phyloP scores from a whole-genome alignment of 1,140 invertebrate species.

The Delia radicum region DNA sequence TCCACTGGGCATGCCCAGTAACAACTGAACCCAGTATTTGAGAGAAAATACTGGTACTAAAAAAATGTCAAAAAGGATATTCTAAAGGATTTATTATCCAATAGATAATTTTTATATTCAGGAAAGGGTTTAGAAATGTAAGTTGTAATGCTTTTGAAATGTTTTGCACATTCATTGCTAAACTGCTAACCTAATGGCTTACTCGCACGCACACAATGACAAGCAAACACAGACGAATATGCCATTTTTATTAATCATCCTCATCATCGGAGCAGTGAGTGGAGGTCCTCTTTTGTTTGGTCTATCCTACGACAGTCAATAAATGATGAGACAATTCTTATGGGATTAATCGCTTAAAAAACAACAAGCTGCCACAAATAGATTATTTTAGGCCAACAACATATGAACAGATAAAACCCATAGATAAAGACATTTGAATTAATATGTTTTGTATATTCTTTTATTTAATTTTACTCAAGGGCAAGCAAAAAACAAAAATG shows the following conservation, averaged over 20 bases:
- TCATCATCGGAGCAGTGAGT: not conserved
- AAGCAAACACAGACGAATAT: not conserved
- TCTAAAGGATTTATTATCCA: too few relatives aligned
- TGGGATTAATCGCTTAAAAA: not conserved
- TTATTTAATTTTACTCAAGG: not conserved
- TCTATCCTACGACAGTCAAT: not conserved
- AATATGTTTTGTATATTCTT: too few relatives aligned
- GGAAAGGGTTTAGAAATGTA: too few relatives aligned
- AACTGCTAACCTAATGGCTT: conserved; percentile 14
- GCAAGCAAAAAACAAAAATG: not conserved
- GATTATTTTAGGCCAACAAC: not conserved
- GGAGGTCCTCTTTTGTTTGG: not conserved
- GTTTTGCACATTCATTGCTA: conserved; percentile 3
- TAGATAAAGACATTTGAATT: conserved; percentile 2
- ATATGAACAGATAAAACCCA: not conserved
- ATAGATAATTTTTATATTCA: too few relatives aligned
- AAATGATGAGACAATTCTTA: conserved; percentile 1
- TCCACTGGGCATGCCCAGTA: not conserved
- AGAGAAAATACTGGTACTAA: conserved; percentile 3
- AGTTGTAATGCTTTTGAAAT: not conserved
- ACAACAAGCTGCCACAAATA: not conserved
- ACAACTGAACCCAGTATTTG: conserved; percentile 3
- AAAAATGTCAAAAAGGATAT: not conserved
- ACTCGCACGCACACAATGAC: not conserved
- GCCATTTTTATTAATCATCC: not conserved